A percentile compares a stretch with the other conserved stretches of the same genome.
phyloP scores from a whole-genome alignment of 2,888 invertebrate species.

The Dexiosoma caninum region DNA sequence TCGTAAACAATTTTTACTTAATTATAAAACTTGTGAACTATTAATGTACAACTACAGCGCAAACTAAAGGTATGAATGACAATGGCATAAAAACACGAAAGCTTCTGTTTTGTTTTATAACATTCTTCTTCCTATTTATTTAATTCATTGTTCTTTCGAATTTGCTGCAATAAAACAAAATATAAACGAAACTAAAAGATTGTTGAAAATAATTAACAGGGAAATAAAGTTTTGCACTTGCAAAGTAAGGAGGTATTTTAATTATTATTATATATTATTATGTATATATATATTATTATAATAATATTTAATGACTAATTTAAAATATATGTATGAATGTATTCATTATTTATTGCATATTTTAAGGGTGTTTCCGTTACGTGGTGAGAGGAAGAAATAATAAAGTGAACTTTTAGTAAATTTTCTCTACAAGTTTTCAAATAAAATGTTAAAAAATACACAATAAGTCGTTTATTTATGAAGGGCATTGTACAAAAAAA shows the following conservation, averaged over 20 bases:
- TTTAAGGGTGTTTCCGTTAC: neutral
- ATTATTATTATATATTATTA: too few relatives aligned
- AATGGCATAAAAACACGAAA: neutral
- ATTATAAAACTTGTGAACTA: conserved; percentile 63
- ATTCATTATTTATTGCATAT: conserved; percentile 13
- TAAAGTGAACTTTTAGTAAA: neutral
- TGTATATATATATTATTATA: neutral
- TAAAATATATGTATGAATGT: too few relatives aligned
- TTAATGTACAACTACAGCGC: conserved; percentile 47
- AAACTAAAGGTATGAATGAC: conserved; percentile 5
- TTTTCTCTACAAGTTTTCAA: neutral
- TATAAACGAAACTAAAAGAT: conserved; percentile 28
- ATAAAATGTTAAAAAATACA: neutral
- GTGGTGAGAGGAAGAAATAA: too few relatives aligned
- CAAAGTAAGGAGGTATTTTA: too few relatives aligned
- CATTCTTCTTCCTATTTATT: neutral
- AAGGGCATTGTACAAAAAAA: neutral
- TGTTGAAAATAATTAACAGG: conserved; percentile 57
- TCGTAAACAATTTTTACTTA: conserved; percentile 60
- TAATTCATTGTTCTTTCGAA: neutral
- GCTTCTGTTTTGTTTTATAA: neutral
- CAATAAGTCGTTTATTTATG: too few relatives aligned
- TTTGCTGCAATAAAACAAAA: conserved; percentile 21
- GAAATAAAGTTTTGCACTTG: conserved; percentile 26
- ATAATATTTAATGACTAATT: too few relatives aligned